A percentile compares a stretch with the other conserved stretches of the same genome.
Evolutionary conservation across 2,888 invertebrate genomes (phyloP).

Genomic region (Stegana nigrithorax): DNA sequence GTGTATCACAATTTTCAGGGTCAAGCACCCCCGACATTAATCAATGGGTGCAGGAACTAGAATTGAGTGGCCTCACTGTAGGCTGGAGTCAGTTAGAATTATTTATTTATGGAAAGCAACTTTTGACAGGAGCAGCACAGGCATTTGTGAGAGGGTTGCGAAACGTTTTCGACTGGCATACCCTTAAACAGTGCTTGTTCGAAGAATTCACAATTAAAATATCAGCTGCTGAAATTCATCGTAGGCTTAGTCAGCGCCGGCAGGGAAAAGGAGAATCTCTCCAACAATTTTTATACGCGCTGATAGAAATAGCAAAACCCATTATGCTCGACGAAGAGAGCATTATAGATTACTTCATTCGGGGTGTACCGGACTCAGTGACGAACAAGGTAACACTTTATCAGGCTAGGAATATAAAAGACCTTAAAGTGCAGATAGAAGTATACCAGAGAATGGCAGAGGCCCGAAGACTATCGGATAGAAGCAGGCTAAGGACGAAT

Average conservation of each 20-base stretch:
- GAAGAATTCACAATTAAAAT: conserved; percentile 13
- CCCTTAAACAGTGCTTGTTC: conserved; percentile 8
- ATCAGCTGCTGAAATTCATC: conserved; percentile 4
- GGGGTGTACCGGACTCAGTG: background rate
- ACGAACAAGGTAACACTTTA: background rate
- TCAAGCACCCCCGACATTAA: conserved; percentile 11
- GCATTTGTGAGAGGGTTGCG: conserved; percentile 9
- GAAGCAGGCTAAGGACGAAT: too few species aligned
- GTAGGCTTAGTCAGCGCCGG: background rate
- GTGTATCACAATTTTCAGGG: conserved; percentile 19
- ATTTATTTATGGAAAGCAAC: conserved; percentile 21
- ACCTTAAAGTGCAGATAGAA: background rate
- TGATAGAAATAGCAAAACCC: background rate
- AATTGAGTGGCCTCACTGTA: conserved; percentile 17
- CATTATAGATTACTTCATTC: background rate
- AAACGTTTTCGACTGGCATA: background rate
- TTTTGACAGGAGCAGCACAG: conserved; percentile 16
- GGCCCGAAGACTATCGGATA: background rate
- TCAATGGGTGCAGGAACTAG: conserved; percentile 19
- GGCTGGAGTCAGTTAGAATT: conserved; percentile 24
- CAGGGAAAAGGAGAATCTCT: background rate
- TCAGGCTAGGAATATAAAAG: background rate
- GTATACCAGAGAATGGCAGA: background rate
- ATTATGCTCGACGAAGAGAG: background rate
- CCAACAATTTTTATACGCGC: conserved; percentile 28